Base-by-base conservation (phyloP, 2,888 invertebrate species). In the Ganaspis brasiliensis region DNA sequence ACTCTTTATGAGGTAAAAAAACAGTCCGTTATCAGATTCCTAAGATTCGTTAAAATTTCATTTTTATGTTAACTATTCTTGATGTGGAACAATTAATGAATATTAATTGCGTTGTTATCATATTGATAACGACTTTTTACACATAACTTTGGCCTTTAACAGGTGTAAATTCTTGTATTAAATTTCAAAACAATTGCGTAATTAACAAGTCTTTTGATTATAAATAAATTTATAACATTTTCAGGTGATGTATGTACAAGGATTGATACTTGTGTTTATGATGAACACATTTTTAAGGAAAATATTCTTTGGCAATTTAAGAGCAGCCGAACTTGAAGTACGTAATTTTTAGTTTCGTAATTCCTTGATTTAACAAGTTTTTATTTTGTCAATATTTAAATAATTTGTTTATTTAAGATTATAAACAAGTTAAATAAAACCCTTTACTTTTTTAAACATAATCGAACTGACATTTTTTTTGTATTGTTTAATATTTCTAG, bases 281-380 rank as follows among this genome's bases (percentile, higher is more conserved):
- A 94, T 97, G 91, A 98, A 98, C 72, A 98, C 98, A 93, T 93
- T 99, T 81, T 95, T 98, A 93, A 94, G 98, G 88, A 98, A 97
- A 93, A 92, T 95, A 92, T 99, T 99, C 93, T 98, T 99, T 93
- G 99, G 99, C 45, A 97, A 98, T 87, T 92, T 99, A 73, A 94
- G 99, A 85, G 96, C 98, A 76, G 98, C 98, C 61, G 99, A 99
- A 93, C 97, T 98, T 92, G 99, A 99, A 95, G 97, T 97, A 93
- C 89, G 86, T 75, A 76, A 56, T 67, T n/a, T 24, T 76, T 79
- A 80, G 37, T 72, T 56, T 40, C 12, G 9, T 40, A 40, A 40
- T 40, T 35, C 5, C 4, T 35, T 6, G 8, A 35, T 6, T 35
- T 6, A 35, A 6, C 35, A 35, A 35, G 4, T 35, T 49, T 35